Conservation (phyloP, 53 echinoderm and acorn worm genomes). For the Temnopleurus reevesii region DNA sequence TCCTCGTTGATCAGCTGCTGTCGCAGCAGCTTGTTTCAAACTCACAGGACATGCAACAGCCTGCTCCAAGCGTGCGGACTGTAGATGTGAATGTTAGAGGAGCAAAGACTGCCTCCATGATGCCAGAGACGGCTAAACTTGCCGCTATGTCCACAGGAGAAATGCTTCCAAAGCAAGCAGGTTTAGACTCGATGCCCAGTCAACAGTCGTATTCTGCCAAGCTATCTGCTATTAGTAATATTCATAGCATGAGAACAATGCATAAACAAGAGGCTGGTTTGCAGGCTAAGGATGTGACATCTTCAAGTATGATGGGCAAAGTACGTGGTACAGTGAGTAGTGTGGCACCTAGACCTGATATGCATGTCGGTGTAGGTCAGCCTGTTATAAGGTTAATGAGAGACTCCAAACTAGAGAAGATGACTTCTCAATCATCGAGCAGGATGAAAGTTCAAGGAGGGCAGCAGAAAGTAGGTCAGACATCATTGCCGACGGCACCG, state of each 20-base stretch:
- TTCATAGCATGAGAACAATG: slow-evolving; percentile 36
- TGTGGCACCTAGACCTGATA: background rate
- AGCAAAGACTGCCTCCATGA: background rate
- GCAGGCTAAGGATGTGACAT: slow-evolving; percentile 57
- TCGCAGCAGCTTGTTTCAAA: slow-evolving; percentile 2
- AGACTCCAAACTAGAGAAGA: slow-evolving; percentile 59
- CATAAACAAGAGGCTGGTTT: slow-evolving; percentile 48
- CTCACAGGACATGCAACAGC: background rate
- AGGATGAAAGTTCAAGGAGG: background rate
- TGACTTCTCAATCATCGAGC: slow-evolving; percentile 25
- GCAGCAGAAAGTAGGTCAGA: background rate
- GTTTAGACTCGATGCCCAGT: background rate
- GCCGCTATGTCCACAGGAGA: slow-evolving; percentile 32
- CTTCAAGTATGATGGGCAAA: slow-evolving; percentile 20
- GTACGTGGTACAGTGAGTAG: background rate
- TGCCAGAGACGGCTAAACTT: slow-evolving; percentile 5
- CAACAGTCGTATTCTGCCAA: slow-evolving; percentile 47
- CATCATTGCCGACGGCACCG: background rate
- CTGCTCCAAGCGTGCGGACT: background rate
- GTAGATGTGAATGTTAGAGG: background rate
- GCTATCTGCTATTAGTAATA: slow-evolving; percentile 47
- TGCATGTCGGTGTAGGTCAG: slow-evolving; percentile 49
- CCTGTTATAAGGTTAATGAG: slow-evolving; percentile 70
- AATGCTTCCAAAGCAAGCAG: slow-evolving; percentile 11
- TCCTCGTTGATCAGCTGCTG: slow-evolving; percentile 39